phyloP scores from a whole-genome alignment of 2,888 invertebrate genomes.

The Platerodrilus igneus region DNA sequence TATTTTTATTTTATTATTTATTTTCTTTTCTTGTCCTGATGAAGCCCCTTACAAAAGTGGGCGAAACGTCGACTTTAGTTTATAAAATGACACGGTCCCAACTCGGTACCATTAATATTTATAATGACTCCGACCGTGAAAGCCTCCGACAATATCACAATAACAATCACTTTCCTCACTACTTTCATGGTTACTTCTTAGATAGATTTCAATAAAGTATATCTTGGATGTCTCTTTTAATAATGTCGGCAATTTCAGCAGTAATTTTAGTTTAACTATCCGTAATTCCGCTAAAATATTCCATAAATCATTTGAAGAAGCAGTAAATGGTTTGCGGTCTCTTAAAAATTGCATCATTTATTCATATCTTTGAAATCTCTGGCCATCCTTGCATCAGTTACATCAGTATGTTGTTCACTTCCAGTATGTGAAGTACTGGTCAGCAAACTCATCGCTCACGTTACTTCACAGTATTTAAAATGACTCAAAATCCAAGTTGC shows the following conservation, averaged over 20 bases:
- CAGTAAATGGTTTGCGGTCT: constrained; percentile 3
- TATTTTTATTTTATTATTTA: too few species aligned
- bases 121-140: too few species aligned
- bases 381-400: too few species aligned
- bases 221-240: constrained; percentile 8
- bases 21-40: too few species aligned
- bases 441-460: constrained; percentile 2
- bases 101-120: too few species aligned
- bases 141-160: too few species aligned
- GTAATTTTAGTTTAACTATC: constrained; percentile 7
- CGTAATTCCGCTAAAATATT: constrained; percentile 6
- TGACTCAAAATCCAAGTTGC: constrained; percentile 4
- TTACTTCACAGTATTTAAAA: too few species aligned
- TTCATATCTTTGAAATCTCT: constrained; percentile 2
- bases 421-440: background rate
- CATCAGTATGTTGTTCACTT: constrained; percentile 3
- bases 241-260: constrained; percentile 4
- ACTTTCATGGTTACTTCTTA: constrained; percentile 7
- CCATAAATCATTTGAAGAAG: constrained; percentile 3
- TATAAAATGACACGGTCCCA: too few species aligned
- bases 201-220: constrained; percentile 5
- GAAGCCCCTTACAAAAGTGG: too few species aligned
- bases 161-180: constrained; percentile 5
- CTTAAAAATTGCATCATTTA: background rate
- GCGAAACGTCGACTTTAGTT: too few species aligned